These are phyloP conservation scores for Leucosticte australis DNA, from an alignment of 2,113 vertebrate genomes.

Conservation along the genomic window DNA sequence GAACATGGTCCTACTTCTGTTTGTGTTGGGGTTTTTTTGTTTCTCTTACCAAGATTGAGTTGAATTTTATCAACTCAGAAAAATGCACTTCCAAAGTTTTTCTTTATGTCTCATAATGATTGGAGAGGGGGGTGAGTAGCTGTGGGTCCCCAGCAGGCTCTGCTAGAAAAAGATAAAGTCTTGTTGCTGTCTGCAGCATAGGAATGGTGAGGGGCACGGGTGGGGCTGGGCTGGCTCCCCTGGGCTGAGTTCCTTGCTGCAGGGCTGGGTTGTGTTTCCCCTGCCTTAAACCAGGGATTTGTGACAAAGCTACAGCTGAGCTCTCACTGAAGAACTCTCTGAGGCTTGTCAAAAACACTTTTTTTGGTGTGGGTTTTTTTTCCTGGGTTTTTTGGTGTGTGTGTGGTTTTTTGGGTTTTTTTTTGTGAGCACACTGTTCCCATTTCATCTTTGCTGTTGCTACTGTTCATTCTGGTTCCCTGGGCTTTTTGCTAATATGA, in stretches of 20 bases:
- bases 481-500: background rate
- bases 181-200: fast-evolving
- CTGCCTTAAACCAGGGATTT: background rate
- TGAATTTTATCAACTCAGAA: background rate
- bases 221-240: background rate
- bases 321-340: background rate
- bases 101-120: background rate
- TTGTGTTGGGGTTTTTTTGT: background rate
- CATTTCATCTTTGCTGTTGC: background rate
- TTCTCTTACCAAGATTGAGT: background rate
- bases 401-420: background rate
- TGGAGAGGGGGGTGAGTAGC: background rate
- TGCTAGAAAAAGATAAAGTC: background rate
- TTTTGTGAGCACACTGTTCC: background rate
- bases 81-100: background rate
- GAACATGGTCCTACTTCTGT: background rate
- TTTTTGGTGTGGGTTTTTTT: background rate
- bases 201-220: background rate
- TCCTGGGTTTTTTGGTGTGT: too few relatives aligned
- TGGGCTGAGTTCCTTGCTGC: fast-evolving
- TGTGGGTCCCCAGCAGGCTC: background rate
- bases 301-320: background rate
- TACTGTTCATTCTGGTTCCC: background rate
- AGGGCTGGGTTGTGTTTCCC: background rate
- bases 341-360: background rate